Conservation (phyloP, 2,888 invertebrate species). For the Thereva nobilitata region DNA sequence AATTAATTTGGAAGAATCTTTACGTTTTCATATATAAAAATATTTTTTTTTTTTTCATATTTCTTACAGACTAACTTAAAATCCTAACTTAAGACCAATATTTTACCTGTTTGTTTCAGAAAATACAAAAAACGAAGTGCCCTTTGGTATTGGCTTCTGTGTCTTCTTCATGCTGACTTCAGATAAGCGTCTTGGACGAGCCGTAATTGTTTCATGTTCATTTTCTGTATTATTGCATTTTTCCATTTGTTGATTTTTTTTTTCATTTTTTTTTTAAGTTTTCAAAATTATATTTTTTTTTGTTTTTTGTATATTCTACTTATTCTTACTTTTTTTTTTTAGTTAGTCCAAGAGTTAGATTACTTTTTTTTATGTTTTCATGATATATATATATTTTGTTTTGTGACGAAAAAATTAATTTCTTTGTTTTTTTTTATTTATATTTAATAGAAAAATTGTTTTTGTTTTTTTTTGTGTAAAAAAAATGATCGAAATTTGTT, state of each 20-base stretch:
- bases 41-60: background rate
- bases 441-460: too few species aligned
- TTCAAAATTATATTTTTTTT: slow-evolving; percentile 15
- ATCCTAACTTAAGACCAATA: slow-evolving; percentile 39
- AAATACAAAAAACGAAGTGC: slow-evolving; percentile 92
- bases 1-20: background rate
- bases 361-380: too few species aligned
- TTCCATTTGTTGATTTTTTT: background rate
- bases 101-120: slow-evolving; percentile 90
- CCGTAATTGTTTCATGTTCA: slow-evolving; percentile 61
- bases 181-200: slow-evolving; percentile 83
- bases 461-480: too few species aligned
- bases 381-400: background rate
- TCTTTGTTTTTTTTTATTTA: too few species aligned
- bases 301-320: slow-evolving; percentile 16
- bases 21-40: background rate
- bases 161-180: slow-evolving; percentile 82
- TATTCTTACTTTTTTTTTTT: background rate
- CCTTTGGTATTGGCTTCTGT: slow-evolving; percentile 88
- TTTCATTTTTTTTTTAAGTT: slow-evolving; percentile 34
- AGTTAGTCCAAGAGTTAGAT: too few species aligned
- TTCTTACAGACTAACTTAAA: background rate
- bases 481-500: too few species aligned
- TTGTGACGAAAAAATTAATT: slow-evolving; percentile 8
- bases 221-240: slow-evolving; percentile 53